These are phyloP conservation scores for Hybos culiciformis DNA, from an alignment of 2,888 invertebrate species.

Conservation along the genomic window DNA sequence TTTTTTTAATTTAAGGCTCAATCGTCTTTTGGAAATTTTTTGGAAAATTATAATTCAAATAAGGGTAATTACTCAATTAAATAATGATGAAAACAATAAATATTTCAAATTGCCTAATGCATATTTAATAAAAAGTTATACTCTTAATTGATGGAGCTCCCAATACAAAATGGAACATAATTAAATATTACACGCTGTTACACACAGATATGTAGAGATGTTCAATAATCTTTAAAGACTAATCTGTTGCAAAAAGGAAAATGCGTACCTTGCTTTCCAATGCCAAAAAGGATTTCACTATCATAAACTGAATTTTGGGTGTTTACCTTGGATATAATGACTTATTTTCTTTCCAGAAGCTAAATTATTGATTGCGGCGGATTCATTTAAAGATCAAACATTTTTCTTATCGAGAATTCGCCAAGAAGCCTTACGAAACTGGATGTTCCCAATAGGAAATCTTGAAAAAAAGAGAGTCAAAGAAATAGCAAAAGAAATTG, in stretches of 20 bases:
- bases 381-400: constrained; percentile 83
- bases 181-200: no score
- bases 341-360: constrained; percentile 40
- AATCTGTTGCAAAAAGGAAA: no score
- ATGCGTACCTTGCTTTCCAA: neutral
- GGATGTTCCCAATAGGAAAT: constrained; percentile 84
- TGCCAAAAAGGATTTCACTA: neutral
- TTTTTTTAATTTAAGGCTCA: no score
- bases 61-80: no score
- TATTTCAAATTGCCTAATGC: no score
- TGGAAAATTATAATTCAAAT: no score
- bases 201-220: no score
- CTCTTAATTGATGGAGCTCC: no score
- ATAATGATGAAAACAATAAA: no score
- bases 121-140: no score
- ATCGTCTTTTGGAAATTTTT: constrained; percentile 63
- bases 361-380: constrained; percentile 54
- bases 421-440: constrained; percentile 58
- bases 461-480: constrained; percentile 65
- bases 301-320: constrained; percentile 15
- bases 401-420: constrained; percentile 81
- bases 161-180: no score
- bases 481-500: constrained; percentile 55
- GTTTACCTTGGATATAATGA: constrained; percentile 2
- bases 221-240: no score